Conservation (phyloP, 1,140 invertebrate genomes). For the Penaeus japonicus region DNA sequence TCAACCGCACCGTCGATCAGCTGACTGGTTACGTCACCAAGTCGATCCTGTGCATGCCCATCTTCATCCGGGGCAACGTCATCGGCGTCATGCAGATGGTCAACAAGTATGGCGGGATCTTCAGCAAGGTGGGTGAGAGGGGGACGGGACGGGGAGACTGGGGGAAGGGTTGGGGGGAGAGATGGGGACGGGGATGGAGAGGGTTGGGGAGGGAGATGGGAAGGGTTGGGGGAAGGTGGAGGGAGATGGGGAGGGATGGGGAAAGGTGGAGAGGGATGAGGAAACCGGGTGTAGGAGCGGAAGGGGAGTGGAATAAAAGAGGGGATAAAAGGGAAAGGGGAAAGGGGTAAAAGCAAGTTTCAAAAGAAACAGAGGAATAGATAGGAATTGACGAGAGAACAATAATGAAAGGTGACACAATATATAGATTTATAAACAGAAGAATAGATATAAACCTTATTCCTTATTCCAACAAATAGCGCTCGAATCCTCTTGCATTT, state of each 20-base stretch:
- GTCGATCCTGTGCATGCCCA: conserved; percentile 86
- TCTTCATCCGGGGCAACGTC: conserved; percentile 76
- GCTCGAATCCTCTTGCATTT: too few species aligned
- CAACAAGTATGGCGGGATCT: conserved; percentile 76
- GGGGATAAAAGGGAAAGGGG: not conserved
- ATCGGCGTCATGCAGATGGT: conserved; percentile 91
- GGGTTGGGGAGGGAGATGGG: not conserved
- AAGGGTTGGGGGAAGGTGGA: not conserved
- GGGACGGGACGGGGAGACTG: not conserved
- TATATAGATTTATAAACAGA: not conserved
- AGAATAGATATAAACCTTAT: too few species aligned
- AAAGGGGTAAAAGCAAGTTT: too few species aligned
- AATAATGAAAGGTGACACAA: too few species aligned
- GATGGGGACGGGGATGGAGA: too few species aligned
- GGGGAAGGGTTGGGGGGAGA: not conserved
- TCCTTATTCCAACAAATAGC: too few species aligned
- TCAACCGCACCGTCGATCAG: conserved; percentile 81
- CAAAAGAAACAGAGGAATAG: not conserved
- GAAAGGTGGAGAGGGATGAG: not conserved
- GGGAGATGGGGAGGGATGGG: not conserved
- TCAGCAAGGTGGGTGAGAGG: conserved; percentile 68
- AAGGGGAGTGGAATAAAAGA: not conserved
- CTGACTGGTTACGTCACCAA: conserved; percentile 79
- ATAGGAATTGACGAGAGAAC: not conserved
- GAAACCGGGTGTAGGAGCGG: not conserved